Base-by-base conservation (phyloP, 2,888 invertebrate species). In the Polydesmus complanatus region DNA sequence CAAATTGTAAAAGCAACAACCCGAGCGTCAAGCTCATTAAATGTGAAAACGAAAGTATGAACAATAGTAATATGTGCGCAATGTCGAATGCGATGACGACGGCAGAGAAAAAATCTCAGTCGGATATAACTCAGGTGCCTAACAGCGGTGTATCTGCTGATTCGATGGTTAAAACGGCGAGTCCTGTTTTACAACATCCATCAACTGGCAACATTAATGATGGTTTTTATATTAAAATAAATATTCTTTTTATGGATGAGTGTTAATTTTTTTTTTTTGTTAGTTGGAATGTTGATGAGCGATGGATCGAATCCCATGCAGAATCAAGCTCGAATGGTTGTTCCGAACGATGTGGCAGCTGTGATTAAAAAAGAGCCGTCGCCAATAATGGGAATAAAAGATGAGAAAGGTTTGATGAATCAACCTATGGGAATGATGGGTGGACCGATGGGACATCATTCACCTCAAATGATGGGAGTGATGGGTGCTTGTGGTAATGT, bases 371-470 rank as follows among this genome's bases (percentile, higher is more conserved):
- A 27, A 37, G 61, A 58, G 47, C 27, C n/a, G n/a, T n/a, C n/a
- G n/a, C n/a, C 47, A 49, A 49, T 54, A 27, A 54, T 47, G 51
- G 57, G 50, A 52, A 52, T 58, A 60, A 54, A 37, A n/a, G 55
- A 21, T 54, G 61, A 59, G 52, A 37, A n/a, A 56, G 56, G 19
- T 26, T 57, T 23, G 55, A 67, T 27, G 61, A 64, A 27, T 61
- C 64, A 54, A 56, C 64, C 50, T 65, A 65, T 37, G 37, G 5
- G 8, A 37, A 37, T 3, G 53, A 53, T 19, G 53, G 25, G 23
- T 22, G 25, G 53, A 22, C 53, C 53, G 11, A 23, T 22, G 53
- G 22, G 53, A n/a, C 53, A 5, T 3, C 53, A 37, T 37, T 37
- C 37, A 14, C 37, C 37, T 37, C 37, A 37, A 14, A 37, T 37